Conservation (phyloP, 2,113 vertebrate genomes). For the Odontophorus gujanensis region DNA sequence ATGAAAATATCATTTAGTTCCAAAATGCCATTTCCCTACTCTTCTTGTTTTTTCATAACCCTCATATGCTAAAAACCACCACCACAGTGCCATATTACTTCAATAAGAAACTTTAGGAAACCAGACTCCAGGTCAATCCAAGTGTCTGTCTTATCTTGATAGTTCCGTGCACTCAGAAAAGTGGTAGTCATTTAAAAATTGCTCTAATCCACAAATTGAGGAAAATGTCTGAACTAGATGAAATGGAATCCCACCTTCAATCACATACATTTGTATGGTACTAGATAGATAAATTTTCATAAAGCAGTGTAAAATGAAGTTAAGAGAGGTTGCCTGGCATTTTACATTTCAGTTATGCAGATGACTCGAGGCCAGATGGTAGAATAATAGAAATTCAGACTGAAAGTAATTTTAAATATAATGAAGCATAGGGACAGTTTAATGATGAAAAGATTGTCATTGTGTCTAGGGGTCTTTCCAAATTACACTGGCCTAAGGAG, state of each 20-base stretch:
- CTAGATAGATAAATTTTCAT: neutral
- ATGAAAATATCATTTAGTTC: accelerated
- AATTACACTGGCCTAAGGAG: neutral
- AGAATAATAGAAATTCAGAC: neutral
- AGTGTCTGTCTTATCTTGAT: neutral
- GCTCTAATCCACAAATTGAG: neutral
- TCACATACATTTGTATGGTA: neutral
- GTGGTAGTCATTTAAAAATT: neutral
- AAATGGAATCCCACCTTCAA: accelerated
- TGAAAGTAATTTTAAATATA: neutral
- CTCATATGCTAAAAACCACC: neutral
- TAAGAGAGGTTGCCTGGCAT: neutral
- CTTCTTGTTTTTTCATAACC: neutral
- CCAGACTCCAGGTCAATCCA: neutral
- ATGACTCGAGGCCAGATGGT: neutral
- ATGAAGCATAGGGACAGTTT: neutral
- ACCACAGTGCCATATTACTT: neutral
- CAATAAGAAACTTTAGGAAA: neutral
- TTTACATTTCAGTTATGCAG: neutral
- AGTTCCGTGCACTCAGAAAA: neutral
- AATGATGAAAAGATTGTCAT: neutral
- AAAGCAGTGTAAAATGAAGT: neutral
- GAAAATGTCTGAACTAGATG: neutral
- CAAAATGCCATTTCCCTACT: neutral
- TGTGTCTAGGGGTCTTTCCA: neutral